Evolutionary conservation across 2,888 invertebrate species (phyloP).

Genomic region (Rosalia funebris): DNA sequence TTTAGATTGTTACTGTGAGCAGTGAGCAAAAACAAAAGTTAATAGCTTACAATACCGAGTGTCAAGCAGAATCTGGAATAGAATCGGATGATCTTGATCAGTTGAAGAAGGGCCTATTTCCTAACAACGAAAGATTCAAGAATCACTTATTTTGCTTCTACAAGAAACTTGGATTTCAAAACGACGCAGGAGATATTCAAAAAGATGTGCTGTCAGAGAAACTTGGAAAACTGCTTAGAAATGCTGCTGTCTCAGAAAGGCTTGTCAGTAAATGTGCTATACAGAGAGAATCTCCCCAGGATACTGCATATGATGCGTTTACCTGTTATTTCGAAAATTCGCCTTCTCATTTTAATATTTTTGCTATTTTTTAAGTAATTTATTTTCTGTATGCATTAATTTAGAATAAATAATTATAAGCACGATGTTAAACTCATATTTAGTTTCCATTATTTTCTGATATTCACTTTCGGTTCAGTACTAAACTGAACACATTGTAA

Average conservation of each 20-base stretch:
- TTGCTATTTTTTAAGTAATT: conserved; percentile 9
- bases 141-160: conserved; percentile 40
- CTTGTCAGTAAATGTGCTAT: conserved; percentile 32
- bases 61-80: conserved; percentile 35
- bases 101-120: conserved; percentile 35
- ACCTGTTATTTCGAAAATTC: conserved; percentile 32
- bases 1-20: conserved; percentile 24
- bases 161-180: conserved; percentile 41
- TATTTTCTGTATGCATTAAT: neutral
- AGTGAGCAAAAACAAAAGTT: conserved; percentile 40
- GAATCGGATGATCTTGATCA: conserved; percentile 34
- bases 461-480: no score
- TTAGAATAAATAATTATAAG: neutral
- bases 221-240: conserved; percentile 10
- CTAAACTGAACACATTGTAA: no score
- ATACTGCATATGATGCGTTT: conserved; percentile 28
- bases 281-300: conserved; percentile 22
- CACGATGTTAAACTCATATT: no score
- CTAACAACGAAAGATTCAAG: conserved; percentile 42
- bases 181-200: conserved; percentile 41
- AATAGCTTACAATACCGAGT: conserved; percentile 38
- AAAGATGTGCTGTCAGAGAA: conserved; percentile 30
- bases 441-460: no score
- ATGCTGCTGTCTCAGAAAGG: conserved; percentile 12
- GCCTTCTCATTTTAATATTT: conserved; percentile 21